These are phyloP conservation scores for Coilia nasus DNA, from an alignment of 2,797 vertebrate species.

Conservation along the genomic window DNA sequence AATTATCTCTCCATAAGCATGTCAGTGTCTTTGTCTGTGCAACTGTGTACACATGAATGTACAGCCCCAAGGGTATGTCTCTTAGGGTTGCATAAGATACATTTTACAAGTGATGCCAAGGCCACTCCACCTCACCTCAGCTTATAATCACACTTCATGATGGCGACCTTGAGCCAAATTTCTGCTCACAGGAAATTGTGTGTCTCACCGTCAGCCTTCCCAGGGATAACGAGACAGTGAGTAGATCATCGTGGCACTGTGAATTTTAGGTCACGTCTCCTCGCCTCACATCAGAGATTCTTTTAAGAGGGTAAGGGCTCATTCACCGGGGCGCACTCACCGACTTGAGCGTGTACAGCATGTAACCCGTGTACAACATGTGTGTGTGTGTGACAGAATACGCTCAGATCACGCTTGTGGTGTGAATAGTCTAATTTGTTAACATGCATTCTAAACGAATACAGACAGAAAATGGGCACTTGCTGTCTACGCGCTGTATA, in stretches of 20 bases:
- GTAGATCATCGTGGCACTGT: constrained; percentile 22
- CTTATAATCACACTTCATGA: constrained; percentile 43
- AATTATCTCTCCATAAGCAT: too few relatives aligned
- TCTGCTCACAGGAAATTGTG: constrained; percentile 40
- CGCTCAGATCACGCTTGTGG: too few relatives aligned
- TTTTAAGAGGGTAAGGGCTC: not conserved
- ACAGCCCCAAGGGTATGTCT: not conserved
- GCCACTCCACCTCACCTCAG: constrained; percentile 28
- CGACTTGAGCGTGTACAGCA: too few relatives aligned
- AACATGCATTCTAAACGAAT: too few relatives aligned
- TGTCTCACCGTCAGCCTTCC: constrained; percentile 32
- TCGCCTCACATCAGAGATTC: not conserved
- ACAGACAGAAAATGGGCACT: too few relatives aligned
- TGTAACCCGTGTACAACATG: too few relatives aligned
- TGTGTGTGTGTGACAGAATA: too few relatives aligned
- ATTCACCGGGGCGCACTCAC: too few relatives aligned
- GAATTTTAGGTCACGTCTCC: constrained; percentile 38
- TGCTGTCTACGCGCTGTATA: too few relatives aligned
- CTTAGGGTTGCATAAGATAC: constrained; percentile 31
- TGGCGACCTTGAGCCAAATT: constrained; percentile 39
- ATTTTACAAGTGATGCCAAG: constrained; percentile 29
- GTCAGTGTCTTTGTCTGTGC: constrained; percentile 10
- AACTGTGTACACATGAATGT: not conserved
- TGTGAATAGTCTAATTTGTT: too few relatives aligned
- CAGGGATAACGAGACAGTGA: constrained; percentile 17